Evolutionary conservation across 2,888 invertebrate genomes (phyloP).

Genomic region (Pinctada fucata): DNA sequence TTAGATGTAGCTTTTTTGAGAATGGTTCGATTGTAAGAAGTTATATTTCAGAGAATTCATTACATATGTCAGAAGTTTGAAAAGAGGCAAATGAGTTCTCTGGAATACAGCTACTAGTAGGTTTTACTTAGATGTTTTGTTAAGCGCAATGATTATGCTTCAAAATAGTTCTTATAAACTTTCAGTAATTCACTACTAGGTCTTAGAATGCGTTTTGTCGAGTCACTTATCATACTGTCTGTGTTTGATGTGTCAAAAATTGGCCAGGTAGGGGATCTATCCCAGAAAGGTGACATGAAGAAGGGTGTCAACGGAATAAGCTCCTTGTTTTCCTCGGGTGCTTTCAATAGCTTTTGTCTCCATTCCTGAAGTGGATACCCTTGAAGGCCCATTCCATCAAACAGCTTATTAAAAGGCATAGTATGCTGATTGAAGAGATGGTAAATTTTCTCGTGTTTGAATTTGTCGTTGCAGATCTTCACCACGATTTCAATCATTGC

Average conservation of each 20-base stretch:
- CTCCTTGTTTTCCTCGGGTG: constrained; percentile 45
- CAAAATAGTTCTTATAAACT: constrained; percentile 55
- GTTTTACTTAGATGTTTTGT: no score
- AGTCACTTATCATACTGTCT: constrained; percentile 44
- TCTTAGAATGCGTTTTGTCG: constrained; percentile 46
- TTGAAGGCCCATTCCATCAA: constrained; percentile 50
- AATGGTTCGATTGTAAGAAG: no score
- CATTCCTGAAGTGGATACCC: constrained; percentile 51
- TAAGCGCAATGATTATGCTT: constrained; percentile 22
- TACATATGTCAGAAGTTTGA: no score
- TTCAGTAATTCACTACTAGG: constrained; percentile 49
- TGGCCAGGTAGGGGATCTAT: constrained; percentile 56
- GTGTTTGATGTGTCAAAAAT: constrained; percentile 57
- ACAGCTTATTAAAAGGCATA: constrained; percentile 55
- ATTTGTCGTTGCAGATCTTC: constrained; percentile 45
- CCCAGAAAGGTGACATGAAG: constrained; percentile 59
- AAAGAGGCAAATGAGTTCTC: no score
- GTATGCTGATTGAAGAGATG: constrained; percentile 59
- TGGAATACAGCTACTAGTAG: no score
- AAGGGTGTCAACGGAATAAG: constrained; percentile 59
- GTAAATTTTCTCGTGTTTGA: constrained; percentile 43
- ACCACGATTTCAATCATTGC: constrained; percentile 57
- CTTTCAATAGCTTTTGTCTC: constrained; percentile 46
- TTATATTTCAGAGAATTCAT: no score
- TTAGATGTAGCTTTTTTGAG: no score